Conservation (phyloP, 2,797 vertebrate genomes). For the Gallinago nigripennis region DNA sequence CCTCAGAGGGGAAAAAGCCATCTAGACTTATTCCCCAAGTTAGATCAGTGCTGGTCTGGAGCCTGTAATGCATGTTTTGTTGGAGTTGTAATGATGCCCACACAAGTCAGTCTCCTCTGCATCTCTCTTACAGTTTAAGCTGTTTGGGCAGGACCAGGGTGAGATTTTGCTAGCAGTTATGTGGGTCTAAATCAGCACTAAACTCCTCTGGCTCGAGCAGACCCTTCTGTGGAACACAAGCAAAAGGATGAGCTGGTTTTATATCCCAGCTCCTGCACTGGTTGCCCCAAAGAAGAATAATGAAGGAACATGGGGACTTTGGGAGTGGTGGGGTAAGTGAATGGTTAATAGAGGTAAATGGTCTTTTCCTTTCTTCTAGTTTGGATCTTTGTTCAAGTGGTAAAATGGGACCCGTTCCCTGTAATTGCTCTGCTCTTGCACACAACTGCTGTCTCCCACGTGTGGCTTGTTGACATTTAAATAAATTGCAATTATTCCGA, state of each 20-base stretch:
- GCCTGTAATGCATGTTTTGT: not conserved
- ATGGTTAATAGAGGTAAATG: constrained; percentile 23
- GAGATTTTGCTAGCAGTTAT: not conserved
- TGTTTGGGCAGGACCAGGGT: not conserved
- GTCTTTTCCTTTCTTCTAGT: constrained; percentile 6
- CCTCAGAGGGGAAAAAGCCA: not conserved
- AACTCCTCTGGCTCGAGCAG: not conserved
- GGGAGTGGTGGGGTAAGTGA: not conserved
- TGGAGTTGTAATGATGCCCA: not conserved
- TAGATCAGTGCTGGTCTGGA: not conserved
- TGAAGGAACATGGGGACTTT: not conserved
- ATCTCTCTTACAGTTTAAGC: not conserved
- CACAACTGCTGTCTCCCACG: constrained; percentile 48
- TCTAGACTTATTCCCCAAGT: not conserved
- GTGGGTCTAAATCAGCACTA: not conserved
- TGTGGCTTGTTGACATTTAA: constrained; percentile 75
- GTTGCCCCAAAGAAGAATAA: not conserved
- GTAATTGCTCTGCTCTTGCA: constrained; percentile 64
- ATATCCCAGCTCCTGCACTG: not conserved
- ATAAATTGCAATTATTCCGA: constrained; percentile 67
- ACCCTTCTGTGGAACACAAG: not conserved
- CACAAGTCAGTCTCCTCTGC: not conserved
- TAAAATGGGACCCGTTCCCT: constrained; percentile 43
- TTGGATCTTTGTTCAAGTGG: constrained; percentile 35
- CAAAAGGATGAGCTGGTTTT: not conserved